Percentiles rank a stretch among this genome's conserved stretches.
Conservation (phyloP, 1,140 invertebrate genomes). For the Helicoverpa armigera region DNA sequence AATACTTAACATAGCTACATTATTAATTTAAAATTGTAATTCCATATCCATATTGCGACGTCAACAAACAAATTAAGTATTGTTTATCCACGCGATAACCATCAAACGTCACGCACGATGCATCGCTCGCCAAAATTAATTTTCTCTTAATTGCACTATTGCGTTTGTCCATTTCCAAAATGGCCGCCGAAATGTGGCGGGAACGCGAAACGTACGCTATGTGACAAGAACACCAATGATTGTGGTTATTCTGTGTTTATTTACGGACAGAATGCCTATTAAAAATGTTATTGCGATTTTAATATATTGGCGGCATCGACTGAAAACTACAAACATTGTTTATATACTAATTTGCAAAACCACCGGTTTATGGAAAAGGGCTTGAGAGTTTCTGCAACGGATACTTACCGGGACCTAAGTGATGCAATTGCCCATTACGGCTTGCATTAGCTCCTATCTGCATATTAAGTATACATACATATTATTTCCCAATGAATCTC, state of each 20-base stretch:
- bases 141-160: constrained; percentile 63
- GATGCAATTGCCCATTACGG: background rate
- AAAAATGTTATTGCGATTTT: background rate
- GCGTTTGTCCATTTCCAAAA: constrained; percentile 67
- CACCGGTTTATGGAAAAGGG: too few relatives aligned
- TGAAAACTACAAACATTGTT: too few relatives aligned
- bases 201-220: constrained; percentile 42
- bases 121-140: constrained; percentile 60
- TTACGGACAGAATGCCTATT: too few relatives aligned
- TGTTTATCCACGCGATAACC: constrained; percentile 53
- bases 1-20: too few relatives aligned
- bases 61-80: constrained; percentile 49
- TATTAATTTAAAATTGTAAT: too few relatives aligned
- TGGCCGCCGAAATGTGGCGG: constrained; percentile 53
- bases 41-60: constrained; percentile 17
- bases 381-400: too few relatives aligned
- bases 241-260: constrained; percentile 21
- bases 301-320: background rate
- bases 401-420: too few relatives aligned
- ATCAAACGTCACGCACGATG: constrained; percentile 52
- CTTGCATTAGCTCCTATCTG: background rate
- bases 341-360: too few relatives aligned
- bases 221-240: constrained; percentile 54
- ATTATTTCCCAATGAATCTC: background rate
- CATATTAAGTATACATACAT: background rate